Base-by-base conservation (phyloP, 1,140 invertebrate genomes). In the Orussus abietinus region DNA sequence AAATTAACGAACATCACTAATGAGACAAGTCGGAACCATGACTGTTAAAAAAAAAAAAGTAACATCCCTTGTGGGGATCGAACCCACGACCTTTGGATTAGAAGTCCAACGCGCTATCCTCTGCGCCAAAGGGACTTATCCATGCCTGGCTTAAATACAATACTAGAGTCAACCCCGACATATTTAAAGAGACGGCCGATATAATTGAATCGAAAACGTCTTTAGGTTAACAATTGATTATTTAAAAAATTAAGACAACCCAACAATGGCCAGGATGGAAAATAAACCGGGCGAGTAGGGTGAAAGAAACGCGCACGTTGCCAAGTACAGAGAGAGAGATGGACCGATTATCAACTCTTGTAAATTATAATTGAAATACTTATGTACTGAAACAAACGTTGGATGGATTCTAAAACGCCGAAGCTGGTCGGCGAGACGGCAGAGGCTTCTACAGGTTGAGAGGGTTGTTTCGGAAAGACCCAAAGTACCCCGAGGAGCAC, bases 31-130 rank as follows among this genome's bases (percentile, higher is more conserved):
- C n/a, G n/a, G n/a, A n/a, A n/a, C n/a, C n/a, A n/a, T n/a, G n/a
- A n/a, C n/a, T n/a, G n/a, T n/a, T n/a, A n/a, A 20, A 30, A 34
- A 11, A 53, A 62, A 59, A 57, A 45, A 40, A 37, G 51, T 33
- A 21, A 44, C 74, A 75, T 77, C 75, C 75, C 75, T 77, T 74
- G 74, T 74, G 75, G 75, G 75, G 73, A 76, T 76, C 74, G 74
- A 77, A 77, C 75, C 75, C 75, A 74, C 74, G 73, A 73, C 69
- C 74, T 75, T 76, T 77, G 69, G 74, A 76, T 76, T 75, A 75
- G 72, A 77, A 77, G 74, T 76, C 72, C 71, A 75, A 75, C 72
- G 69, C 72, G 72, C 72, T 76, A 75, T 73, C 70, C 72, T 71
- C 71, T 75, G 69, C 75, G 74, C 74, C 68, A 75, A 71, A 75